Evolutionary conservation across 2,888 invertebrate species (phyloP), one percentile per base, ranked within the genome.

Genomic region (Lordiphosa andalusiaca): DNA sequence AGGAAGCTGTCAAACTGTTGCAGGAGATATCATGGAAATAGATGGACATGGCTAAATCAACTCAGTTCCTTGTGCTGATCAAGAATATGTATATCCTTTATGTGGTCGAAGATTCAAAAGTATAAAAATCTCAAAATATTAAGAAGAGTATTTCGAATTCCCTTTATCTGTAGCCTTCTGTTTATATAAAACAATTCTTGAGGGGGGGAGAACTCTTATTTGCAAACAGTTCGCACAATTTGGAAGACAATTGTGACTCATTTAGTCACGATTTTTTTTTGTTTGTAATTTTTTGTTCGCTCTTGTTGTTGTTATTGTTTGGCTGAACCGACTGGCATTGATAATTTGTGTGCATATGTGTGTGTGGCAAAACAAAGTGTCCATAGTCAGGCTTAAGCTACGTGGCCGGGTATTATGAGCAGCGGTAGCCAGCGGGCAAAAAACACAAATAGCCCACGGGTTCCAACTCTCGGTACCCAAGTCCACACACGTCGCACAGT

Each of bases 201-300:
- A 1, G 1, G 23, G 21, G 42, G 33, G 21, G 30, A 9, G 30
- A 10, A 36, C 19, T 41, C 44, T 33, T 44, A 33, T 41, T 46
- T 41, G 46, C 41, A 42, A 56, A 53, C 56, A 62, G 41, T 61
- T 68, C 56, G 68, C 67, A 67, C 68, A 66, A 66, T 67, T 66
- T 67, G 56, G 53, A 41, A 59, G 62, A 67, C 70, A 70, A 72
- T 68, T 70, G 70, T 71, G 71, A 70, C 71, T 59, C 74, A 62
- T 70, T 70, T 70, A 66, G 71, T 71, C 71, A 73, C 71, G 74
- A 71, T 38, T 67, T 67, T 53, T 52, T 42, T 16, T 2, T 16
- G n/a, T n/a, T n/a, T n/a, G n/a, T 35, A 21, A 50, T 58, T 61
- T 66, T 51, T 38, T 21, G 41, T 37, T n/a, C 10, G 37, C 21